phyloP scores from a whole-genome alignment of 2,113 vertebrate genomes.

The Paedocypris sp. region DNA sequence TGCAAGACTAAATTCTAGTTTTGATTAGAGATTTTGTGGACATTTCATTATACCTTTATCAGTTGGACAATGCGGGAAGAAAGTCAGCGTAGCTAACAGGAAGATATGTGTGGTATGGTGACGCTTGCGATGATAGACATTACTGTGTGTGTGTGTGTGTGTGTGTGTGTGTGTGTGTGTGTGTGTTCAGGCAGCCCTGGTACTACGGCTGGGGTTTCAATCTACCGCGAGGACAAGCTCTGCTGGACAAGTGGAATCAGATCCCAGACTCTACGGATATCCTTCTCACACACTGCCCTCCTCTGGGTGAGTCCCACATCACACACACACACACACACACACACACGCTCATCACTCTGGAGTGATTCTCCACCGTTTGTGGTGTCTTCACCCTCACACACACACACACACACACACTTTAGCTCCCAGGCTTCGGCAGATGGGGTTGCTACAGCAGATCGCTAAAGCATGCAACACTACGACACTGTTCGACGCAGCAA shows the following conservation, averaged over 20 bases:
- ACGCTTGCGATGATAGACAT: not conserved
- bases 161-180: constrained; percentile 4
- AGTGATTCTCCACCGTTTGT: not conserved
- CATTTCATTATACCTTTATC: constrained; percentile 11
- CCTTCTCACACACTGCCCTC: constrained; percentile 90
- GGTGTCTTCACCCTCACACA: constrained; percentile 6
- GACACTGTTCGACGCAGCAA: constrained; percentile 46
- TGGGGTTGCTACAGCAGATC: constrained; percentile 70
- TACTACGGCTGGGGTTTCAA: constrained; percentile 98
- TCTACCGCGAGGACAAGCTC: constrained; percentile 85
- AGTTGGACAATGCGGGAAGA: too few relatives aligned
- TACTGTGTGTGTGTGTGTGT: constrained; percentile 3
- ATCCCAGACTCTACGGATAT: constrained; percentile 88
- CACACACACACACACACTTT: constrained; percentile 29
- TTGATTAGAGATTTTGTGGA: too few relatives aligned
- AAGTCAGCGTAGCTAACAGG: too few relatives aligned
- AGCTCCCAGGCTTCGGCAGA: constrained; percentile 53
- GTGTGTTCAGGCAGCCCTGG: constrained; percentile 85
- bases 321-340: constrained; percentile 15
- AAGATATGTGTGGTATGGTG: constrained; percentile 1
- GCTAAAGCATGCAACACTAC: constrained; percentile 62
- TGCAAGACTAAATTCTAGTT: too few relatives aligned
- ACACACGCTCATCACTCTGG: constrained; percentile 3
- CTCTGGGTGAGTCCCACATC: constrained; percentile 72
- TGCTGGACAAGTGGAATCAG: constrained; percentile 97